Evolutionary conservation across 2,888 invertebrate genomes (phyloP).

Genomic region (Folsomia candida): DNA sequence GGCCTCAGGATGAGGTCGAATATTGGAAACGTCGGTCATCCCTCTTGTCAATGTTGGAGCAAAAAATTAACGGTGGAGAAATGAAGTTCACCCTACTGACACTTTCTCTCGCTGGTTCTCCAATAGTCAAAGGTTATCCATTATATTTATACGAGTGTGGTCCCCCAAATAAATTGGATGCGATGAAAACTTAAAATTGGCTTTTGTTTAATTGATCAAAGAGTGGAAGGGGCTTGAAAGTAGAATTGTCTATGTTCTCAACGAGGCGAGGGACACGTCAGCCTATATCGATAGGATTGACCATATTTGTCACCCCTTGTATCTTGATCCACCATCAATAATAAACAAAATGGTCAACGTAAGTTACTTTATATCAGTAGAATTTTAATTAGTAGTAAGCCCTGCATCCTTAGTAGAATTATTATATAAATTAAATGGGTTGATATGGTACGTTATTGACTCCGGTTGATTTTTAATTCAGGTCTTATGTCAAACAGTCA

Average conservation of each 20-base stretch:
- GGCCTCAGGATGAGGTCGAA: slow-evolving; percentile 90
- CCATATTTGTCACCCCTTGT: slow-evolving; percentile 88
- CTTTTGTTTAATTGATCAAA: neutral
- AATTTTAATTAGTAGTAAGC: too few relatives aligned
- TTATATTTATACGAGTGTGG: too few relatives aligned
- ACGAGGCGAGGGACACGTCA: slow-evolving; percentile 93
- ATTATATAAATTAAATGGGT: too few relatives aligned
- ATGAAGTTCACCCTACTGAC: slow-evolving; percentile 66
- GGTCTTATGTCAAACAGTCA: slow-evolving; percentile 76
- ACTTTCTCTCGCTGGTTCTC: slow-evolving; percentile 72
- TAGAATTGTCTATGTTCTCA: slow-evolving; percentile 89
- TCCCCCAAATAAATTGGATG: too few relatives aligned
- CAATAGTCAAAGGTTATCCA: slow-evolving; percentile 63
- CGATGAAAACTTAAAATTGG: too few relatives aligned
- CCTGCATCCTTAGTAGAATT: too few relatives aligned
- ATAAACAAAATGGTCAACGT: slow-evolving; percentile 88
- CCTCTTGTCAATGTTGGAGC: slow-evolving; percentile 81
- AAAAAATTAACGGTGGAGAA: slow-evolving; percentile 47
- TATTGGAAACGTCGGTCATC: slow-evolving; percentile 95
- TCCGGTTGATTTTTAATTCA: too few relatives aligned
- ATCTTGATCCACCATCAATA: slow-evolving; percentile 87
- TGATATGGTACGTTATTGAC: too few relatives aligned
- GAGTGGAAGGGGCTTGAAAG: slow-evolving; percentile 79
- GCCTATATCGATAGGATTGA: slow-evolving; percentile 92
- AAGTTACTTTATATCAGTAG: too few relatives aligned